Evolutionary conservation across 2,797 vertebrate genomes (phyloP).

Genomic region (Delichon dasypus): DNA sequence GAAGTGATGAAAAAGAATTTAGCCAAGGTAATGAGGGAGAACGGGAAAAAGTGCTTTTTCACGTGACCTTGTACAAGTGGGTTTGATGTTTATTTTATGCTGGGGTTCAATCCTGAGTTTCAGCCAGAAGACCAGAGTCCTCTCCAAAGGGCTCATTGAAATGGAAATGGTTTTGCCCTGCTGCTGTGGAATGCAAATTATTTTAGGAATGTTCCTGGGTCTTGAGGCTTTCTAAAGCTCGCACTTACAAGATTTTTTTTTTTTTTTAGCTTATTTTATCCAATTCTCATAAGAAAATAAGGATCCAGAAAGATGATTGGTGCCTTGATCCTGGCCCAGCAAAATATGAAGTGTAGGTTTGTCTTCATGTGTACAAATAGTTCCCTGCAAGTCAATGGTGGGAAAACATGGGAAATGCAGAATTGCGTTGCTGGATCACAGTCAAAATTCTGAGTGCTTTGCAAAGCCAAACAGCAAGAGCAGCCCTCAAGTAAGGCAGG

Average conservation of each 20-base stretch:
- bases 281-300: slow-evolving; percentile 12
- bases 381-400: background rate
- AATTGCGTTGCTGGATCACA: background rate
- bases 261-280: slow-evolving; percentile 1
- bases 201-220: slow-evolving; percentile 66
- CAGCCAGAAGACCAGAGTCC: slow-evolving; percentile 7
- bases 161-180: slow-evolving; percentile 63
- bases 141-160: slow-evolving; percentile 57
- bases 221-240: slow-evolving; percentile 51
- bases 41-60: slow-evolving; percentile 17
- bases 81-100: slow-evolving; percentile 36
- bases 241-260: background rate
- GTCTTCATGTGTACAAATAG: background rate
- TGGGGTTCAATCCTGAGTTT: background rate
- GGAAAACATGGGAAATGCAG: slow-evolving; percentile 26
- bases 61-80: background rate
- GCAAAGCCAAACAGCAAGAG: background rate
- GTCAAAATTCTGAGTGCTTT: slow-evolving; percentile 42
- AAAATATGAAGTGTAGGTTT: slow-evolving; percentile 25
- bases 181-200: slow-evolving; percentile 64
- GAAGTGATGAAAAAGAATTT: background rate
- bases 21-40: background rate
- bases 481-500: background rate
- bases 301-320: background rate
- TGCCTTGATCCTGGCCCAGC: background rate